Evolutionary conservation across 1,140 invertebrate genomes (phyloP).

Genomic region (Drosophila tristis): DNA sequence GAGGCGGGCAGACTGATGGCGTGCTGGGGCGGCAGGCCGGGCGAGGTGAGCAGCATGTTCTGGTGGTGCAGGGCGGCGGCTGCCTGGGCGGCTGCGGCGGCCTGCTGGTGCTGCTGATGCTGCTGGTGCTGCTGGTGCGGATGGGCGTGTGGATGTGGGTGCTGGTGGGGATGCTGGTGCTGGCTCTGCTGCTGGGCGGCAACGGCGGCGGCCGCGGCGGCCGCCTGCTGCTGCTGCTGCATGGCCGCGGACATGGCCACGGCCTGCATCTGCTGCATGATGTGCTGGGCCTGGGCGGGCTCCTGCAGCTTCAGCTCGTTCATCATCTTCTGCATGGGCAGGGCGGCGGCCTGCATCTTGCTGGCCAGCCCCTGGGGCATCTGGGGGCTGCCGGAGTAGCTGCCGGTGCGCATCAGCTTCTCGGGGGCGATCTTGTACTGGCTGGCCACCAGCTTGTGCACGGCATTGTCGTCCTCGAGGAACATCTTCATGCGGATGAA

Average conservation of each 20-base stretch:
- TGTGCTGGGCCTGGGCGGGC: conserved; percentile 89
- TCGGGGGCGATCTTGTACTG: conserved; percentile 99
- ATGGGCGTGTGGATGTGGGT: conserved; percentile 87
- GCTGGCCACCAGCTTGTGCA: conserved; percentile 97
- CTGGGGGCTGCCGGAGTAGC: conserved; percentile 93
- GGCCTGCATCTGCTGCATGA: conserved; percentile 86
- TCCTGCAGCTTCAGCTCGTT: conserved; percentile 89
- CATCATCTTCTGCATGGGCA: conserved; percentile 90
- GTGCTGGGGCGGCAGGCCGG: conserved; percentile 88
- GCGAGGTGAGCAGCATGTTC: conserved; percentile 87
- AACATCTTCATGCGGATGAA: conserved; percentile 99
- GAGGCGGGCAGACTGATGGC: conserved; percentile 85
- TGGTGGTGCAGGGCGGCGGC: conserved; percentile 86
- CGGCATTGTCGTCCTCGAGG: conserved; percentile 97
- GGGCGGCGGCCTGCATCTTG: conserved; percentile 86
- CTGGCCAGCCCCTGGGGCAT: conserved; percentile 89
- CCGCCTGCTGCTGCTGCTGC: conserved; percentile 85
- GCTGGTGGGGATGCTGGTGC: conserved; percentile 86
- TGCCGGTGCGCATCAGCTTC: conserved; percentile 96
- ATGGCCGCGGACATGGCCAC: conserved; percentile 85
- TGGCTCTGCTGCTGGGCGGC: conserved; percentile 86
- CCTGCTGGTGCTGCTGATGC: conserved; percentile 87
- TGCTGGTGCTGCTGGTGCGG: conserved; percentile 88
- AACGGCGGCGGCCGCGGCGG: conserved; percentile 83
- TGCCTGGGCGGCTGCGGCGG: conserved; percentile 84